Evolutionary conservation across 2,113 vertebrate genomes (phyloP).

Genomic region (Barbus barbus): DNA sequence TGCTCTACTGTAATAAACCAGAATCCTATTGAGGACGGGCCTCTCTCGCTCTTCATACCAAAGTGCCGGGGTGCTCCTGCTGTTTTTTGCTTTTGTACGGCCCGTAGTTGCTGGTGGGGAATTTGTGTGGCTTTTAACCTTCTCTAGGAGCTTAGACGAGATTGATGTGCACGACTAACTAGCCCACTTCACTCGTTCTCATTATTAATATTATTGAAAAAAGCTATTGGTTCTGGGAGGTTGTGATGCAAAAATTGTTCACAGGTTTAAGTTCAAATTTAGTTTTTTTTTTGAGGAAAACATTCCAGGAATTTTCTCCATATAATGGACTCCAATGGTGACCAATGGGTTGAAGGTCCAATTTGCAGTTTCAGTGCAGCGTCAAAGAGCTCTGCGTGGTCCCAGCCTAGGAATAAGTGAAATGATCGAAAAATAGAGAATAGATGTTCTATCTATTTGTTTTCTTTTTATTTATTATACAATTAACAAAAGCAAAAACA

Average conservation of each 20-base stretch:
- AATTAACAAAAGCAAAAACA: no score
- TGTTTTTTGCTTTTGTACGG: slow-evolving; percentile 67
- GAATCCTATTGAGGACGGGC: slow-evolving; percentile 45
- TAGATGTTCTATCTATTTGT: no score
- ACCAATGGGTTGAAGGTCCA: no score
- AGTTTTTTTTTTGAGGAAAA: no score
- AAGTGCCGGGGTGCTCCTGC: slow-evolving; percentile 57
- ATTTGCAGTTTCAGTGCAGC: no score
- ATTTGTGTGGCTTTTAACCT: slow-evolving; percentile 76
- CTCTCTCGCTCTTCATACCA: background rate
- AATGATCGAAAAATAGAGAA: no score
- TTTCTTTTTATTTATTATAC: no score
- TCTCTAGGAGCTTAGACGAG: slow-evolving; percentile 45
- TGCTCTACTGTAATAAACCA: slow-evolving; percentile 51
- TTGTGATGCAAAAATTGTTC: background rate
- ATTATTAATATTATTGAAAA: background rate
- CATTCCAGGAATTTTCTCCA: no score
- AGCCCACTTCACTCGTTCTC: slow-evolving; percentile 36
- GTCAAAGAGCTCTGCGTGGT: no score
- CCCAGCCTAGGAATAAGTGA: no score
- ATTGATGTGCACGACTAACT: background rate
- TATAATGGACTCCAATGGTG: no score
- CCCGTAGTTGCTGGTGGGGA: slow-evolving; percentile 68
- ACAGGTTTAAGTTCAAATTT: no score
- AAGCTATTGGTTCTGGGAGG: background rate